Percentiles rank a stretch among this genome's conserved stretches.
phyloP scores from a whole-genome alignment of 2,888 invertebrate genomes.

The Amphipoea oculea region DNA sequence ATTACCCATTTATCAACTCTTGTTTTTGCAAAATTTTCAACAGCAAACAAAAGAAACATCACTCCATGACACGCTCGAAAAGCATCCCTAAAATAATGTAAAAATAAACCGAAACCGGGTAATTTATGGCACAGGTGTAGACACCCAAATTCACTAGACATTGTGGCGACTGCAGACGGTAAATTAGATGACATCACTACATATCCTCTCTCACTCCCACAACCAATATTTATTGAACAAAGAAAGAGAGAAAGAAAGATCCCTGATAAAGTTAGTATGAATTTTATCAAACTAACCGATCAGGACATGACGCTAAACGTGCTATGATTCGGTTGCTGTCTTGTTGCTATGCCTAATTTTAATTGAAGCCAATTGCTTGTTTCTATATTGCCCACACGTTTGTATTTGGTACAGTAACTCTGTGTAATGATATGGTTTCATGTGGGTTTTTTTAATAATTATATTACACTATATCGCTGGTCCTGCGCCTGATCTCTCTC shows the following conservation, averaged over 20 bases:
- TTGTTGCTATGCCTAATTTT: conserved; percentile 40
- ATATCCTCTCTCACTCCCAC: conserved; percentile 31
- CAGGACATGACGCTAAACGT: conserved; percentile 22
- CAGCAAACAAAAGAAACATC: neutral
- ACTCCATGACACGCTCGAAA: neutral
- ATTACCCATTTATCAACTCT: neutral
- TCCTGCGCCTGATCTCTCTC: neutral
- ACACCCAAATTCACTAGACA: conserved; percentile 60
- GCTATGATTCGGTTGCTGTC: conserved; percentile 24
- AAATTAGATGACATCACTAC: conserved; percentile 53
- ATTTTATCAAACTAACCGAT: conserved; percentile 51
- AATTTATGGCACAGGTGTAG: conserved; percentile 23
- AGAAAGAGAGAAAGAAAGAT: conserved; percentile 35
- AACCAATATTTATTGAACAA: neutral
- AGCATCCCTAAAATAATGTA: neutral
- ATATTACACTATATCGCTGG: too few relatives aligned
- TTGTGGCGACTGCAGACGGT: conserved; percentile 56
- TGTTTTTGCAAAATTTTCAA: neutral
- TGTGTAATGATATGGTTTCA: neutral
- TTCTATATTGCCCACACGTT: neutral
- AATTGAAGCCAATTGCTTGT: conserved; percentile 39
- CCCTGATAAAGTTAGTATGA: conserved; percentile 33
- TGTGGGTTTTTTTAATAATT: neutral
- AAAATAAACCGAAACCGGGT: conserved; percentile 38
- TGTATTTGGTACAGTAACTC: neutral